Conservation (phyloP, 2,113 vertebrate genomes). For the Spermophilus dauricus region DNA sequence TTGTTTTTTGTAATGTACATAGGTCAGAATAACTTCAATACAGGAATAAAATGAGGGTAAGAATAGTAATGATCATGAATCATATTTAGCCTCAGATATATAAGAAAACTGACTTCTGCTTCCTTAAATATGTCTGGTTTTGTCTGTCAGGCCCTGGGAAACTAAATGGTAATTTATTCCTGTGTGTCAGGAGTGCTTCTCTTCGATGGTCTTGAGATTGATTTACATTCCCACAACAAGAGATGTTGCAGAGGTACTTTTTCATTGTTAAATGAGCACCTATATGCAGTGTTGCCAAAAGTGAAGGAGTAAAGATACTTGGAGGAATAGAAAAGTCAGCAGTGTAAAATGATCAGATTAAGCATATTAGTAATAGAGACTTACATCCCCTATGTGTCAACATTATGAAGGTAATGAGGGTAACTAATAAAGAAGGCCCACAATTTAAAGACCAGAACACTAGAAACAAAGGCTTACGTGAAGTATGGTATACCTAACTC, state of each 20-base stretch:
- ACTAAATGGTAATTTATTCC: conserved; percentile 14
- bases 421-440: not conserved
- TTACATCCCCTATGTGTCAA: not conserved
- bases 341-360: conserved; percentile 43
- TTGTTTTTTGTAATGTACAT: conserved; percentile 11
- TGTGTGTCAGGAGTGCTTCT: not conserved
- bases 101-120: conserved; percentile 45
- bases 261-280: conserved; percentile 63
- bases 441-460: not conserved
- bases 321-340: conserved; percentile 44
- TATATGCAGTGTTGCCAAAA: conserved; percentile 31
- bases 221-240: conserved; percentile 18
- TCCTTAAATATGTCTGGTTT: not conserved
- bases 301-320: conserved; percentile 27
- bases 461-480: not conserved
- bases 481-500: conserved; percentile 49
- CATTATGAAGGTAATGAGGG: not conserved
- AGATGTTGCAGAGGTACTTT: not conserved
- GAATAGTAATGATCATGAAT: conserved; percentile 11
- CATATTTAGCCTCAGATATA: conserved; percentile 44
- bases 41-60: conserved; percentile 24
- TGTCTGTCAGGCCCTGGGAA: not conserved
- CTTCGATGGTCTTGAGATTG: conserved; percentile 1
- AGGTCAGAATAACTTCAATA: not conserved
- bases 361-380: not conserved